Conservation (phyloP, 2,888 invertebrate species). For the Hetaerina titia region DNA sequence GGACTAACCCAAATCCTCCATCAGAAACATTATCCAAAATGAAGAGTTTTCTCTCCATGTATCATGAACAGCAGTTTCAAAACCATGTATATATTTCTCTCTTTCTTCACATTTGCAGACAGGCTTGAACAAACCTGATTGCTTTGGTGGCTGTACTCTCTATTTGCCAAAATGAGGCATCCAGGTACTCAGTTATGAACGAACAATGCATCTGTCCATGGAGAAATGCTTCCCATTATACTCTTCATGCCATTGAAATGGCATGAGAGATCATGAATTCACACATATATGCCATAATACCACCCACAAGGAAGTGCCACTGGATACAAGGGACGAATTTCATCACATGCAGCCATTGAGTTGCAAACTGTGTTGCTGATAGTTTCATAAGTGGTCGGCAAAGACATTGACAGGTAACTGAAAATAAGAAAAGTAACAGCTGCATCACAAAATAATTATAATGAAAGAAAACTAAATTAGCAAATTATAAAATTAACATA, state of each 20-base stretch:
- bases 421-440: not conserved
- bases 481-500: not conserved
- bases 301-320: conserved; percentile 28
- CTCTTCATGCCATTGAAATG: not conserved
- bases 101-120: not conserved
- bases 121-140: not conserved
- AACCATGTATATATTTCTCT: not conserved
- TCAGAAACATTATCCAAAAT: not conserved
- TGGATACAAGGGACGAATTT: conserved; percentile 19
- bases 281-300: not conserved
- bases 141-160: not conserved
- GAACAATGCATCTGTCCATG: not conserved
- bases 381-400: conserved; percentile 44
- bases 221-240: not conserved
- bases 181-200: not conserved
- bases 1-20: not conserved
- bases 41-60: not conserved
- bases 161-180: not conserved
- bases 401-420: conserved; percentile 56
- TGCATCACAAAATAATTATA: not conserved
- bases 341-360: conserved; percentile 49
- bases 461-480: not conserved
- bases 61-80: not conserved
- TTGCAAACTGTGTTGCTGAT: conserved; percentile 47
- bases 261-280: conserved; percentile 1